Base-by-base conservation (phyloP, 1,140 invertebrate species). In the Aphidius ervi region DNA sequence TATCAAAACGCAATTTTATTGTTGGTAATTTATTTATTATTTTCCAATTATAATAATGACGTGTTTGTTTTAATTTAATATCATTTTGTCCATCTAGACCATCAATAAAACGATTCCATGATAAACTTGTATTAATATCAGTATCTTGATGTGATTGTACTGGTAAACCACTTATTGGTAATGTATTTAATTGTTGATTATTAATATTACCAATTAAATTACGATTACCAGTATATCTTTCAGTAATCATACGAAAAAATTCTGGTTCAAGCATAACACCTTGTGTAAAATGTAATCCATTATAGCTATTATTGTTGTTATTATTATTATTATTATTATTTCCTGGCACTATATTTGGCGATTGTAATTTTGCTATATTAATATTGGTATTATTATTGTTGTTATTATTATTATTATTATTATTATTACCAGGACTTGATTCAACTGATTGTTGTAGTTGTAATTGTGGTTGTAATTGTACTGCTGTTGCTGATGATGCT, bases 41-140 rank as follows among this genome's bases (percentile, higher is more conserved):
- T 72, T 87, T 87, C 70, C 93, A 90, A 69, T 93, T 93, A 75
- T 95, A 95, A 78, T 92, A 95, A 68, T 90, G 89, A 67, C 89
- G 90, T 1, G 86, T 86, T 64, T 81, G 83, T 31, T 77, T 84
- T 0, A 68, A 55, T 55, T 76, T 76, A 0, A 68, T 52, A 7
- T 78, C 72, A 45, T 62, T 67, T 0, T 62, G 63, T 1, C 70
- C 73, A 6, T 77, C 73, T 10, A 78, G 60, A 6, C 70, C 68
- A 20, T 74, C 74, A 10, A 78, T 71, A 9, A 79, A 74, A 39
- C 71, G 61, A 60, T 79, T 76, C 77, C 78, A 79, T 1, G 72
- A 74, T 16, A 70, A 54, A 60, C 69, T 78, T 43, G 66, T 67
- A 53, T 71, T 72, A 52, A 69, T 70, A 20, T 75, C 72, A 1